Percentiles rank a stretch among this genome's conserved stretches.
These are phyloP conservation scores for Leptopilina syphax DNA, from an alignment of 2,888 invertebrate species.

Conservation along the genomic window DNA sequence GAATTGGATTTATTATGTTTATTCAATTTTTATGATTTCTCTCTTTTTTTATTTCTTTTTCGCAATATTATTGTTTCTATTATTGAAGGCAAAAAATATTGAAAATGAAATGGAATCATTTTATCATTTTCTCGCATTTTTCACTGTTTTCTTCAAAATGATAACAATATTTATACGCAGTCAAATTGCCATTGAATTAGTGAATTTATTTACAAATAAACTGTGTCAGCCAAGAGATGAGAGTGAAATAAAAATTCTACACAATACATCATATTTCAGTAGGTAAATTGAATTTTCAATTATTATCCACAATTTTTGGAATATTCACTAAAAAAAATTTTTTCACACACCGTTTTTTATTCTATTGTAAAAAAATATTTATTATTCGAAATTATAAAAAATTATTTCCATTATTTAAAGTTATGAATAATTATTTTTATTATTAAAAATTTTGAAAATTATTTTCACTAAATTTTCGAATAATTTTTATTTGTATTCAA, in stretches of 20 bases:
- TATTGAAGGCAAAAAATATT: neutral
- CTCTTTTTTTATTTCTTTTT: neutral
- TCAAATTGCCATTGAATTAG: neutral
- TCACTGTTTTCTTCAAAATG: neutral
- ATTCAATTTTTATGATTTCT: neutral
- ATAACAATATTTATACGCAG: neutral
- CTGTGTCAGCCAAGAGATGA: neutral
- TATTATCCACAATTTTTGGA: no score
- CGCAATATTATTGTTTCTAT: neutral
- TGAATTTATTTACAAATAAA: neutral
- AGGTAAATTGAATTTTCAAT: neutral
- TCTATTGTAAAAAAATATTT: no score
- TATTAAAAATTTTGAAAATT: no score
- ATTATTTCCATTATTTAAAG: no score
- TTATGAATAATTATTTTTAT: no score
- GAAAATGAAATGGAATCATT: neutral
- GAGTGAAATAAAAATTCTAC: neutral
- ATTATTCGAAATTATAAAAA: no score
- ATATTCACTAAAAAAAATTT: no score
- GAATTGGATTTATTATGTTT: neutral
- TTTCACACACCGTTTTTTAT: no score
- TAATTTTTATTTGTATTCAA: no score
- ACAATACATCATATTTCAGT: neutral
- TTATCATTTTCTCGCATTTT: neutral
- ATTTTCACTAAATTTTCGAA: no score